Percentiles rank a stretch among this genome's conserved stretches.
Conservation (phyloP, 2,113 vertebrate species). For the Verasper variegatus region DNA sequence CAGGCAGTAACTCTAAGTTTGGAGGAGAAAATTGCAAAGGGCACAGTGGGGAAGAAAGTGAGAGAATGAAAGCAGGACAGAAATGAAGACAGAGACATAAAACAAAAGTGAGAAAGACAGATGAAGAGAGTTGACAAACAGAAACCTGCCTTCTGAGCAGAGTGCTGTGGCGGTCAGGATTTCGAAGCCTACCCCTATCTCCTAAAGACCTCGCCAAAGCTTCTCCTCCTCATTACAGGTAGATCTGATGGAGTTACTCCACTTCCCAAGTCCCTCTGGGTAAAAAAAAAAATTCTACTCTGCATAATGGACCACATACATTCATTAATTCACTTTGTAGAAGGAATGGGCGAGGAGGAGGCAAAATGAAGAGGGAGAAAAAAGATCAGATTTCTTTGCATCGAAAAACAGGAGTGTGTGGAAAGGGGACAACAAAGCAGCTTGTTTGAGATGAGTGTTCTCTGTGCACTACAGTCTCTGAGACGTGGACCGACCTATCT, state of each 20-base stretch:
- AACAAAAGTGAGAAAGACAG: slow-evolving; percentile 4
- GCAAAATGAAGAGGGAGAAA: not conserved
- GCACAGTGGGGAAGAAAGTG: slow-evolving; percentile 15
- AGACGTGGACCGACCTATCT: slow-evolving; percentile 55
- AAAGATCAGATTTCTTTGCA: slow-evolving; percentile 30
- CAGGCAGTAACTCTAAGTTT: slow-evolving; percentile 37
- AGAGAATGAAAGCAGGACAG: slow-evolving; percentile 33
- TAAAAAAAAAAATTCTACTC: slow-evolving; percentile 42
- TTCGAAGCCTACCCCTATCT: slow-evolving; percentile 8
- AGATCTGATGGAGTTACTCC: slow-evolving; percentile 38
- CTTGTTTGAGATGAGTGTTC: slow-evolving; percentile 57
- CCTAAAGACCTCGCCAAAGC: not conserved
- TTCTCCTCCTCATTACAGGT: slow-evolving; percentile 56
- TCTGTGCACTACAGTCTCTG: slow-evolving; percentile 33
- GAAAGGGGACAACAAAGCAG: slow-evolving; percentile 54
- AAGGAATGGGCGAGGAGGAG: slow-evolving; percentile 34
- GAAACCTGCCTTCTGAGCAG: slow-evolving; percentile 18
- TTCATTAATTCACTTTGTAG: slow-evolving; percentile 68
- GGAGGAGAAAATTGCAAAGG: slow-evolving; percentile 32
- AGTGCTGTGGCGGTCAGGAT: slow-evolving; percentile 18
- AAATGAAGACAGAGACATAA: not conserved
- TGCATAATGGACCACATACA: slow-evolving; percentile 52
- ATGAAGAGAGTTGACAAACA: slow-evolving; percentile 23
- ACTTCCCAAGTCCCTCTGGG: slow-evolving; percentile 3
- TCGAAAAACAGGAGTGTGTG: slow-evolving; percentile 22